phyloP scores from a whole-genome alignment of 2,113 vertebrate genomes.

The Phocoena sinus region DNA sequence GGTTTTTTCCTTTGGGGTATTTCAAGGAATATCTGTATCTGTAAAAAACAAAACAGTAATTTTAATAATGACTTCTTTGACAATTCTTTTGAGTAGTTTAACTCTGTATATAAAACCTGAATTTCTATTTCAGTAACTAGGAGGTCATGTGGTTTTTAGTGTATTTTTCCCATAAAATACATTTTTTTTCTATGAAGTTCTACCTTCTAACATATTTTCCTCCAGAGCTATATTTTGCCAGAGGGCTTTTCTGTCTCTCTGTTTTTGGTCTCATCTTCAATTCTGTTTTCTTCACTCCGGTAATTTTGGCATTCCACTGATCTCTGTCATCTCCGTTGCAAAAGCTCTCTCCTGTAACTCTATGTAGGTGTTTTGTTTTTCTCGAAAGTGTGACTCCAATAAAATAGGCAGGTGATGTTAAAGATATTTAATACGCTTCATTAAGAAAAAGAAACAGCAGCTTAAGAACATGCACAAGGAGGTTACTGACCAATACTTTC shows the following conservation, averaged over 20 bases:
- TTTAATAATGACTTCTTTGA: not conserved
- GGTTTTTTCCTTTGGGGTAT: not conserved
- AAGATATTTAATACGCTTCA: conserved; percentile 33
- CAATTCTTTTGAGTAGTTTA: not conserved
- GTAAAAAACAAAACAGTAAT: not conserved
- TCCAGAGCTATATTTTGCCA: conserved; percentile 40
- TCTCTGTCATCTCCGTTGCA: not conserved
- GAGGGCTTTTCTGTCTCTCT: conserved; percentile 30
- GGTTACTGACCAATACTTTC: conserved; percentile 31
- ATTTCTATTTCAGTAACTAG: conserved; percentile 19
- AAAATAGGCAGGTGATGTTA: conserved; percentile 5
- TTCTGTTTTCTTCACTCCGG: conserved; percentile 61
- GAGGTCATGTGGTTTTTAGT: not conserved
- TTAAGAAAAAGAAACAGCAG: conserved; percentile 4
- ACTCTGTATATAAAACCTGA: not conserved
- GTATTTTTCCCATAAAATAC: not conserved
- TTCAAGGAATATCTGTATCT: not conserved
- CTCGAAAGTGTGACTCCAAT: not conserved
- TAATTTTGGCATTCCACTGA: conserved; percentile 65
- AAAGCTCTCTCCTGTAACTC: conserved; percentile 31
- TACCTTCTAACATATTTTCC: not conserved
- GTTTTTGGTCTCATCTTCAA: conserved; percentile 67
- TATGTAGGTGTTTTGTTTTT: not conserved
- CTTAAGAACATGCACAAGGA: not conserved
- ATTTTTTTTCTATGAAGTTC: not conserved